Evolutionary conservation across 2,113 vertebrate genomes (phyloP).

Genomic region (Salminus brasiliensis): DNA sequence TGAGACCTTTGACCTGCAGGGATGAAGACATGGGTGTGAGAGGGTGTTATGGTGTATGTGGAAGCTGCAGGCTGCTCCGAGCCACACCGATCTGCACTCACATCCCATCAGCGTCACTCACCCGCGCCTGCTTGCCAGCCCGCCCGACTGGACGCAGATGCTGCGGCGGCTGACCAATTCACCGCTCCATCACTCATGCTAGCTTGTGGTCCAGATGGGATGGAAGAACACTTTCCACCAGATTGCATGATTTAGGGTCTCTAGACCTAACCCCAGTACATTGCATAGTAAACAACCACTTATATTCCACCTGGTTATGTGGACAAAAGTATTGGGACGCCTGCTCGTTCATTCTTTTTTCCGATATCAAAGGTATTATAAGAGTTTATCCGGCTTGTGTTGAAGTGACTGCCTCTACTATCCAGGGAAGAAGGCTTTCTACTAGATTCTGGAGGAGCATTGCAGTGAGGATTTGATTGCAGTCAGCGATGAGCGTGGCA

Average conservation of each 20-base stretch:
- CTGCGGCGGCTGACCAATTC: background rate
- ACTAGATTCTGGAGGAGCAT: too few relatives aligned
- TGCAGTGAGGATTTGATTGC: too few relatives aligned
- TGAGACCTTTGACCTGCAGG: background rate
- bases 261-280: too few relatives aligned
- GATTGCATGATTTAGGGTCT: too few relatives aligned
- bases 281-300: too few relatives aligned
- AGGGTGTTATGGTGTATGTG: background rate
- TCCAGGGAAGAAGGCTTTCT: too few relatives aligned
- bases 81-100: background rate
- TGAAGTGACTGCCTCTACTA: too few relatives aligned
- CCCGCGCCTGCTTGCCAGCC: background rate
- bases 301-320: too few relatives aligned
- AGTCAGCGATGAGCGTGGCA: too few relatives aligned
- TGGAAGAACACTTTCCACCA: background rate
- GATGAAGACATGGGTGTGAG: background rate
- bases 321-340: too few relatives aligned
- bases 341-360: background rate
- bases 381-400: too few relatives aligned
- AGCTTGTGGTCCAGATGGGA: background rate
- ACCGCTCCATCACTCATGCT: background rate
- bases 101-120: background rate
- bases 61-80: background rate
- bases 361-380: background rate
- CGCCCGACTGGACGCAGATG: background rate